Evolutionary conservation across 2,888 invertebrate genomes (phyloP), one percentile per base, ranked within the genome.

Genomic region (Lydus trimaculatus): DNA sequence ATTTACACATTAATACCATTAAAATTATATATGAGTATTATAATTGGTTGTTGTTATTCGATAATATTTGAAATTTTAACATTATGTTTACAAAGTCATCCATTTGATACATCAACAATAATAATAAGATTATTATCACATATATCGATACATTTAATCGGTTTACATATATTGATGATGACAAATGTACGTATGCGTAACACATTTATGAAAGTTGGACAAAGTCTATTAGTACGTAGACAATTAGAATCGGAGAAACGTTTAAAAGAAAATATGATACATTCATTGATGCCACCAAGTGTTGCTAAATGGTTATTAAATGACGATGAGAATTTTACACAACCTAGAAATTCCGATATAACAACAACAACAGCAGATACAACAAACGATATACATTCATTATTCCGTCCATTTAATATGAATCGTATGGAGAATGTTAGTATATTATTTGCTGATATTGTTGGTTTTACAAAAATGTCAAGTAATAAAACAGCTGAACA

Each of bases 381-480:
- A 72, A 88, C 86, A 48, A 89, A 90, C 39, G 92, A 94, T 81
- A 91, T 95, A 28, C 91, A 92, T 78, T 92, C 95, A 0, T 87
- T 95, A 63, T 98, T 98, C 85, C 90, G 98, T 52, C 97, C 97
- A 8, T 98, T 98, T 84, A 97, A 98, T 81, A 98, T 98, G 97
- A 94, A 94, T 84, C 92, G 94, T 66, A 97, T 98, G 96, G 95
- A 96, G 75, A 92, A 97, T 83, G 98, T 98, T 58, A 96, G 96
- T 86, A 98, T 99, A 80, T 86, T 99, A 60, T 98, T 98, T 84
- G 98, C 98, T 31, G 98, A 99, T 84, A 98, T 99, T 80, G 98
- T 98, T 25, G 98, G 98, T 43, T 99, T 99, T 84, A 99, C 98
- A 0, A 93, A 92, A 82, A 98, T 98, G 97, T 95, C 96, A 67